Evolutionary conservation across 2,797 vertebrate species (phyloP).

Genomic region (Toxotes lorentzi): DNA sequence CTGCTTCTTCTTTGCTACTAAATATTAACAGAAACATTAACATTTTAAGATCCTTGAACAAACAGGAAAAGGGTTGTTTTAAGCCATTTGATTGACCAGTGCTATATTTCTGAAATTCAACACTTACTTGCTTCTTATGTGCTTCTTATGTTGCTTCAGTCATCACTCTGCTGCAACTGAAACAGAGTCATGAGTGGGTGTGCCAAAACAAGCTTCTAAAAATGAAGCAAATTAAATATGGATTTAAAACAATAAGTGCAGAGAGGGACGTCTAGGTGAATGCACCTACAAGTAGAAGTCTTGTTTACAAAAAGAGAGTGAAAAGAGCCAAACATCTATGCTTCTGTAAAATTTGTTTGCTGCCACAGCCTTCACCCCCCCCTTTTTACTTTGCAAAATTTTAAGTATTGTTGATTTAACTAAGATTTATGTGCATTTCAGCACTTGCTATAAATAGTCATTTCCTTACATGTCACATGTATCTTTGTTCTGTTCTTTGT

Average conservation of each 20-base stretch:
- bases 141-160: too few species aligned
- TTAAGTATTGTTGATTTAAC: not conserved
- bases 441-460: not conserved
- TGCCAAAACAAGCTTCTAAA: slow-evolving; percentile 1
- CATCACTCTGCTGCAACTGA: not conserved
- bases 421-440: not conserved
- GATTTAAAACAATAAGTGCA: not conserved
- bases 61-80: not conserved
- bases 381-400: not conserved
- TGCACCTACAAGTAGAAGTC: too few species aligned
- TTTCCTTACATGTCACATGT: not conserved
- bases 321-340: not conserved
- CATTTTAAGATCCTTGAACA: not conserved
- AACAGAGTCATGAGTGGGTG: not conserved
- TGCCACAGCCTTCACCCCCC: not conserved
- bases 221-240: not conserved
- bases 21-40: not conserved
- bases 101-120: too few species aligned
- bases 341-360: not conserved
- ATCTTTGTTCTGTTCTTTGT: too few species aligned
- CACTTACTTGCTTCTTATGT: not conserved
- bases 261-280: not conserved
- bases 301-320: not conserved
- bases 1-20: too few species aligned
- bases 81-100: not conserved